Evolutionary conservation across 2,113 vertebrate genomes (phyloP).

Genomic region (Callospermophilus lateralis): DNA sequence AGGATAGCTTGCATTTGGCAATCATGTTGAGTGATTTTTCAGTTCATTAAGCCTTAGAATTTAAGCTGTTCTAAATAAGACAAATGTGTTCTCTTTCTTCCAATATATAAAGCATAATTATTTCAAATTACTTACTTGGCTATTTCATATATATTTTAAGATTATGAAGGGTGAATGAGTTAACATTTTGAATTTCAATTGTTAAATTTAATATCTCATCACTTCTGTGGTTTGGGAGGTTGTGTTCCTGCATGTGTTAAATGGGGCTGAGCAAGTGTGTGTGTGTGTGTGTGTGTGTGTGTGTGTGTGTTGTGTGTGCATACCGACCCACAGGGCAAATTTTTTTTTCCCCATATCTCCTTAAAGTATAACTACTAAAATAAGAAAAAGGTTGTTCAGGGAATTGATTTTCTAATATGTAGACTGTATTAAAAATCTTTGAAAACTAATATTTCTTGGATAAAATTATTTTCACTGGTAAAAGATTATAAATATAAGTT

Average conservation of each 20-base stretch:
- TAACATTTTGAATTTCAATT: conserved; percentile 49
- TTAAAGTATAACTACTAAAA: conserved; percentile 12
- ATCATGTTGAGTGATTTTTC: conserved; percentile 71
- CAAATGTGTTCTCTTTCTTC: conserved; percentile 69
- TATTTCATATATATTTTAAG: conserved; percentile 60
- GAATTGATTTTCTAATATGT: neutral
- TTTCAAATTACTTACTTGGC: conserved; percentile 72
- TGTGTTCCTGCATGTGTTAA: neutral
- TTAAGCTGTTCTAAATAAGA: conserved; percentile 78
- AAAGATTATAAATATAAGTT: neutral
- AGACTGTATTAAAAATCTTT: neutral
- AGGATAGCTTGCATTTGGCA: conserved; percentile 65
- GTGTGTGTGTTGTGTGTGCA: neutral
- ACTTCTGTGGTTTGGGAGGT: neutral
- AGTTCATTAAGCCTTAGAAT: conserved; percentile 77
- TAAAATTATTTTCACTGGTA: neutral
- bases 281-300: neutral
- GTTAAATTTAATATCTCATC: conserved; percentile 1
- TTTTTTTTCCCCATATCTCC: neutral
- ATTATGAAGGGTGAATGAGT: conserved; percentile 48
- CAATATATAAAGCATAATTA: conserved; percentile 69
- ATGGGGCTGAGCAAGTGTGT: fast-evolving
- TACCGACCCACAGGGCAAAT: neutral
- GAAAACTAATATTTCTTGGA: neutral
- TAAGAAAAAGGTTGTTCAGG: neutral